These are phyloP conservation scores for Heterotis niloticus DNA, from an alignment of 2,113 vertebrate genomes.

Conservation along the genomic window DNA sequence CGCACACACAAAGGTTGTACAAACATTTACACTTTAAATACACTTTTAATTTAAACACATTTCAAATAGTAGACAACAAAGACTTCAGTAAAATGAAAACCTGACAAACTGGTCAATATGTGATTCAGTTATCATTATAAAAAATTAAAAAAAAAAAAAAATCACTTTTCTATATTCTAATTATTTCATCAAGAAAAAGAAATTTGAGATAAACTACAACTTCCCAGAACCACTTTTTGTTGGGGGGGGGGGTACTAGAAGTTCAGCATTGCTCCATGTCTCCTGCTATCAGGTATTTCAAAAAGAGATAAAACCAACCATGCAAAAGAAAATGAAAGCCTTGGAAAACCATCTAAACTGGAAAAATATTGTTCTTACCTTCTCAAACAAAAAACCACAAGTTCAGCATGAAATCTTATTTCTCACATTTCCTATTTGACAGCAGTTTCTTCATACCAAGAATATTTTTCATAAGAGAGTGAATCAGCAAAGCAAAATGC, in stretches of 20 bases:
- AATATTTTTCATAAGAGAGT: background rate
- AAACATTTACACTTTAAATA: too few relatives aligned
- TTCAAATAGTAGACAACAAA: too few relatives aligned
- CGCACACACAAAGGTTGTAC: background rate
- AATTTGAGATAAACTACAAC: too few relatives aligned
- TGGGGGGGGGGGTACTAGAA: background rate
- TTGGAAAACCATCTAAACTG: background rate
- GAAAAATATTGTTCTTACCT: background rate
- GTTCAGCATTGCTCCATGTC: background rate
- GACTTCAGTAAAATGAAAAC: too few relatives aligned
- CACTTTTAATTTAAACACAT: too few relatives aligned
- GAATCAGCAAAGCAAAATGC: too few relatives aligned
- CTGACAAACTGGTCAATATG: too few relatives aligned
- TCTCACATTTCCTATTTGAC: background rate
- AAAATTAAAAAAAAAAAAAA: background rate
- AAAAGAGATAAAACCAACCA: slow-evolving; percentile 25
- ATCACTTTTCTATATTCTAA: background rate
- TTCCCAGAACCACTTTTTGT: background rate
- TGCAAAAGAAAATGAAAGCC: background rate
- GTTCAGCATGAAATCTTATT: background rate
- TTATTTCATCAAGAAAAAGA: background rate
- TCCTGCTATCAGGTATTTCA: slow-evolving; percentile 29
- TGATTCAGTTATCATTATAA: background rate
- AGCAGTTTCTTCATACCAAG: background rate
- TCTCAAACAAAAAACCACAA: background rate